A percentile compares a stretch with the other conserved stretches of the same genome.
Evolutionary conservation across 2,797 vertebrate genomes (phyloP).

Genomic region (Sorex maritimensis): DNA sequence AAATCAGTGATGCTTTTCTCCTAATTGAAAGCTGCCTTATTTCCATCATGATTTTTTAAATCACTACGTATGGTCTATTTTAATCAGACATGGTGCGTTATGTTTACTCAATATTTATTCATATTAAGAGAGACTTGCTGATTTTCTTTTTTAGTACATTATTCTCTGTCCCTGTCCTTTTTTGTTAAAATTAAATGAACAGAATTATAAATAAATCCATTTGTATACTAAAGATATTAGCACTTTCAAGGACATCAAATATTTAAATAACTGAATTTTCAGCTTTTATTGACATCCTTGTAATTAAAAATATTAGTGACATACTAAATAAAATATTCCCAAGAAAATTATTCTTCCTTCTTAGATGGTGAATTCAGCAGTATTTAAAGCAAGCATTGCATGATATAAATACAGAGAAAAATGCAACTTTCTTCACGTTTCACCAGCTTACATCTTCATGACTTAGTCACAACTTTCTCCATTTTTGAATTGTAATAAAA

Average conservation of each 20-base stretch:
- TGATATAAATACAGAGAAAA: slow-evolving; percentile 54
- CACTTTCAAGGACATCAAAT: slow-evolving; percentile 68
- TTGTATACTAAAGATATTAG: slow-evolving; percentile 26
- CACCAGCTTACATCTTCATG: slow-evolving; percentile 49
- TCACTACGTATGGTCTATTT: slow-evolving; percentile 16
- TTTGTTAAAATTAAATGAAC: slow-evolving; percentile 71
- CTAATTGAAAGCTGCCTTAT: slow-evolving; percentile 43
- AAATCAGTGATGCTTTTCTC: slow-evolving; percentile 71
- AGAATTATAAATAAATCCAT: slow-evolving; percentile 48
- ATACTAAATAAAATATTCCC: slow-evolving; percentile 40
- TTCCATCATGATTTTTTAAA: slow-evolving; percentile 44
- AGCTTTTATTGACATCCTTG: slow-evolving; percentile 51
- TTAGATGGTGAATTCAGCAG: not conserved
- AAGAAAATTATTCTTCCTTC: slow-evolving; percentile 51
- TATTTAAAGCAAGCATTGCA: slow-evolving; percentile 17
- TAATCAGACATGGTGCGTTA: slow-evolving; percentile 10
- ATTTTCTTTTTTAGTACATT: slow-evolving; percentile 30
- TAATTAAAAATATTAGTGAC: slow-evolving; percentile 65
- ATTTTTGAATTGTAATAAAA: slow-evolving; percentile 29
- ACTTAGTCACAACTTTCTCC: slow-evolving; percentile 44
- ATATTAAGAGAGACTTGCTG: slow-evolving; percentile 50
- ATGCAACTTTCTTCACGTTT: slow-evolving; percentile 21
- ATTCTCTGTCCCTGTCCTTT: slow-evolving; percentile 65
- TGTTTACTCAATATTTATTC: slow-evolving; percentile 48
- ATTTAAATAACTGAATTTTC: slow-evolving; percentile 50